phyloP scores from a whole-genome alignment of 2,113 vertebrate genomes.

The Xenopus borealis region DNA sequence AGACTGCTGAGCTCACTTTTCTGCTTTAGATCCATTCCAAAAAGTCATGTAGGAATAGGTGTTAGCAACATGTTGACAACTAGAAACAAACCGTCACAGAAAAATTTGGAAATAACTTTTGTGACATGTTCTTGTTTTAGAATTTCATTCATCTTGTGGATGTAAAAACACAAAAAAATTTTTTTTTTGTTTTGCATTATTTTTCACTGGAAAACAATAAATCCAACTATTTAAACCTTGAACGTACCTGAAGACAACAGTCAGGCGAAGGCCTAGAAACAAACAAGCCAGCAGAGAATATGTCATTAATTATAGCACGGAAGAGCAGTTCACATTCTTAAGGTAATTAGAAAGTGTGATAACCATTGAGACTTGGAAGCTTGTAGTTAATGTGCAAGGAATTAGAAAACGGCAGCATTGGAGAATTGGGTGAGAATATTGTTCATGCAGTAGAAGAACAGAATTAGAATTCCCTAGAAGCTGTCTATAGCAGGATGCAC shows the following conservation, averaged over 20 bases:
- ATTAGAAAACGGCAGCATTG: constrained; percentile 20
- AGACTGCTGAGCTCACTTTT: too few relatives aligned
- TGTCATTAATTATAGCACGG: constrained; percentile 35
- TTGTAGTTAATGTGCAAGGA: constrained; percentile 36
- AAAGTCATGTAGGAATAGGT: too few relatives aligned
- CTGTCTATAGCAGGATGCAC: not conserved
- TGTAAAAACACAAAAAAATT: not conserved
- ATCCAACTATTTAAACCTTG: not conserved
- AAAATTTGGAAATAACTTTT: not conserved
- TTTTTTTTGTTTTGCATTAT: not conserved
- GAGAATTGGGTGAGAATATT: constrained; percentile 28
- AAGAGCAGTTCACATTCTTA: constrained; percentile 31
- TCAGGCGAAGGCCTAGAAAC: constrained; percentile 13
- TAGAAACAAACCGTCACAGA: too few relatives aligned
- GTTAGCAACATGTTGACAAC: too few relatives aligned
- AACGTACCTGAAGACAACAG: not conserved
- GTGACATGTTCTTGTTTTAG: not conserved
- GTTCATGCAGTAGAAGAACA: not conserved
- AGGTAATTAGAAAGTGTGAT: constrained; percentile 42
- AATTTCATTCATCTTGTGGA: not conserved
- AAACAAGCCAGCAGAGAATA: constrained; percentile 22
- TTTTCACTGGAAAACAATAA: not conserved
- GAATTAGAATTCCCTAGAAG: constrained; percentile 13
- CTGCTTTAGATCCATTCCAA: too few relatives aligned
- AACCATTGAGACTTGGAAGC: constrained; percentile 38